phyloP scores from a whole-genome alignment of 2,888 invertebrate genomes.

The Leptinotarsa rubiginosa region DNA sequence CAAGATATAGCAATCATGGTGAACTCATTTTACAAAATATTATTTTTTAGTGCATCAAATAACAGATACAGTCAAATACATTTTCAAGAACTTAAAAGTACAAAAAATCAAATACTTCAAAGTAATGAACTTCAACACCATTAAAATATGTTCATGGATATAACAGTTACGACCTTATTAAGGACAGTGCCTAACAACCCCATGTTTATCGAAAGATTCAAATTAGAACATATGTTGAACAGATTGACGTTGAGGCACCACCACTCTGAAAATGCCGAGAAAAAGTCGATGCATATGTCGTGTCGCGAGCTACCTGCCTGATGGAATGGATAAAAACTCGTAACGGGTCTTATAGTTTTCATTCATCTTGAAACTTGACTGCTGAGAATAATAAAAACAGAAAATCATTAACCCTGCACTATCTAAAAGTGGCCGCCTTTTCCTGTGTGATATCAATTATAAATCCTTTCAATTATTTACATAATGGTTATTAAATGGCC shows the following conservation, averaged over 20 bases:
- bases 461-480: constrained; percentile 39
- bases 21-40: no score
- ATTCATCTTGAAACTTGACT: constrained; percentile 55
- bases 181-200: constrained; percentile 35
- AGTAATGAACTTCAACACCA: no score
- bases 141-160: not conserved
- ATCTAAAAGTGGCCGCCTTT: constrained; percentile 44
- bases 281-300: constrained; percentile 41
- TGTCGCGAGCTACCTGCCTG: constrained; percentile 57
- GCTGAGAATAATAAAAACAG: constrained; percentile 54
- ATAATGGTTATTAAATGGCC: constrained; percentile 43
- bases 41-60: no score
- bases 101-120: no score
- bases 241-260: constrained; percentile 47
- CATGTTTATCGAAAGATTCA: constrained; percentile 46
- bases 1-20: no score
- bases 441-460: constrained; percentile 49
- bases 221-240: constrained; percentile 55
- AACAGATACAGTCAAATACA: no score
- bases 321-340: constrained; percentile 56
- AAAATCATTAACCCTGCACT: constrained; percentile 43
- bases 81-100: no score
- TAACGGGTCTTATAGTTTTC: constrained; percentile 60
- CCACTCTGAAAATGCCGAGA: constrained; percentile 37
- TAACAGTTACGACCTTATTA: constrained; percentile 39